Evolutionary conservation across 2,888 invertebrate genomes (phyloP).

Genomic region (Proisotoma minuta): DNA sequence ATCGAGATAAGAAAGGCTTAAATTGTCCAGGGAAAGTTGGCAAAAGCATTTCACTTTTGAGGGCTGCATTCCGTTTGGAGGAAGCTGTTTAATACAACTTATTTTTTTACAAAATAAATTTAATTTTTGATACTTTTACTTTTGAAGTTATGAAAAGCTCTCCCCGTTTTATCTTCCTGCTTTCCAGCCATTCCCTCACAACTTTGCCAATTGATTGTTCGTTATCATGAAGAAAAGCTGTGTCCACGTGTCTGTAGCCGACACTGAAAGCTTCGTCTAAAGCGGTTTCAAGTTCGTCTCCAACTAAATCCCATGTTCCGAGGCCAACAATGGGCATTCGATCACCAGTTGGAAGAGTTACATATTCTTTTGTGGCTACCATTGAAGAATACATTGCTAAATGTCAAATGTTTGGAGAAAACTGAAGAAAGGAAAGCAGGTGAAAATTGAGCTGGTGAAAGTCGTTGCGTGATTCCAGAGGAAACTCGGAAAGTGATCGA

Average conservation of each 20-base stretch:
- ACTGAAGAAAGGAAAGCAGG: no score
- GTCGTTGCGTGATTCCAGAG: no score
- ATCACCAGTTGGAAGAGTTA: slow-evolving; percentile 49
- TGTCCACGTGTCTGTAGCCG: slow-evolving; percentile 51
- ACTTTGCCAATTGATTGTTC: slow-evolving; percentile 50
- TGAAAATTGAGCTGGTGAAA: no score
- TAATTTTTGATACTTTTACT: slow-evolving; percentile 37
- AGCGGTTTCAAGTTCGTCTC: slow-evolving; percentile 21
- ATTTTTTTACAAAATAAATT: background rate
- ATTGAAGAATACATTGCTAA: no score
- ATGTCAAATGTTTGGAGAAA: no score
- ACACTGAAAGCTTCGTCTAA: slow-evolving; percentile 47
- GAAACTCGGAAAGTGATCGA: no score
- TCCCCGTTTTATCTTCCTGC: slow-evolving; percentile 49
- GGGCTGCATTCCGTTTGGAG: slow-evolving; percentile 41
- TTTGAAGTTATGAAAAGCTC: slow-evolving; percentile 52
- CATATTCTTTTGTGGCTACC: slow-evolving; percentile 18
- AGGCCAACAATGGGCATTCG: slow-evolving; percentile 61
- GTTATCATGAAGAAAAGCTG: slow-evolving; percentile 50
- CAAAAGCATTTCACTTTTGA: slow-evolving; percentile 46
- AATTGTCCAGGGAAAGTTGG: slow-evolving; percentile 47
- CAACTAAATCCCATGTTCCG: slow-evolving; percentile 51
- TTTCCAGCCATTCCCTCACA: slow-evolving; percentile 48
- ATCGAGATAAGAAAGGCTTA: slow-evolving; percentile 51
- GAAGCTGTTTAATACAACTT: slow-evolving; percentile 26